phyloP scores from a whole-genome alignment of 1,140 invertebrate species.

The Habropoda laboriosa region DNA sequence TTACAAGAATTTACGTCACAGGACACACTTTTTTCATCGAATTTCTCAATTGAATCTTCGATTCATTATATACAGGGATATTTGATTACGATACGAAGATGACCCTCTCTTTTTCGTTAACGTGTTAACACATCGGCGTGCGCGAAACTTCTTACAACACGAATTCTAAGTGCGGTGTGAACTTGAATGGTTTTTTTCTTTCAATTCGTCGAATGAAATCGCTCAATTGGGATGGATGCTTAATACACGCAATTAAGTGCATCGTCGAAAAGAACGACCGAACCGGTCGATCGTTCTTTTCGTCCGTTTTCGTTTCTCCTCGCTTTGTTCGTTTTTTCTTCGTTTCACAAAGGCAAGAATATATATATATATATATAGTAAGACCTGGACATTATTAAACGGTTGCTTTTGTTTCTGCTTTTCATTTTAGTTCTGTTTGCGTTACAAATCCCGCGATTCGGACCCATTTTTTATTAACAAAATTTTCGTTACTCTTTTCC shows the following conservation, averaged over 20 bases:
- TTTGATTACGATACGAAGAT: conserved; percentile 10
- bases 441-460: conserved; percentile 50
- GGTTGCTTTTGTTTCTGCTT: too few relatives aligned
- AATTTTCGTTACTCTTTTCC: too few relatives aligned
- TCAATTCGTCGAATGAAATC: background rate
- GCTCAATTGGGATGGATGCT: background rate
- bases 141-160: conserved; percentile 1
- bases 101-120: conserved; percentile 3
- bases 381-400: too few relatives aligned
- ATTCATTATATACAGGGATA: conserved; percentile 53
- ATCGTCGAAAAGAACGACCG: background rate
- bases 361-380: too few relatives aligned
- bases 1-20: background rate
- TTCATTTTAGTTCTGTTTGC: too few relatives aligned
- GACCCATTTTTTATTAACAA: conserved; percentile 34
- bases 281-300: conserved; percentile 16
- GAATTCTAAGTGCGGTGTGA: background rate
- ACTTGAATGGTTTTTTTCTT: background rate
- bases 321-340: background rate
- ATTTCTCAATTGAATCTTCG: background rate
- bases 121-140: background rate
- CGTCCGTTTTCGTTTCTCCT: background rate
- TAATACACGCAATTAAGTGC: background rate
- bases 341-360: conserved; percentile 19
- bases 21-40: background rate